Base-by-base conservation (phyloP, 2,797 vertebrate species). In the Manis javanica region DNA sequence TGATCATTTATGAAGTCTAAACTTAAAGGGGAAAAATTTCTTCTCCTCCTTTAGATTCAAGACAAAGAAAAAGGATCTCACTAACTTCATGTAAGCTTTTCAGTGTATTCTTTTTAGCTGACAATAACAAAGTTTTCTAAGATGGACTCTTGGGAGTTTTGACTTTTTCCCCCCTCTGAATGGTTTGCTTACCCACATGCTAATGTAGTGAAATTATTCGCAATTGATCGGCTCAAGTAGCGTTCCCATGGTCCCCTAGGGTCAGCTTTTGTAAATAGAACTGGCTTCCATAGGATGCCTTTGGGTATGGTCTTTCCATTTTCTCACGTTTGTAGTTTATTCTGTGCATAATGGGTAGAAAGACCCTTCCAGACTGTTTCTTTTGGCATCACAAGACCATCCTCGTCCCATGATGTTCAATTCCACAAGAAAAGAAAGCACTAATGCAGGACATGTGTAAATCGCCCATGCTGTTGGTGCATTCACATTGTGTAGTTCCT, bases 71-170 rank as follows among this genome's bases (percentile, higher is more conserved):
- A 87, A 37, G 14, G n/a, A 94, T 31, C 12, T 71, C 42, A 37
- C 7, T 19, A 74, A 53, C 16, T 46, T 93, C n/a, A 53, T 57
- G 26, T 69, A 57, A 88, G 53, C 34, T 61, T 72, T 84, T 88
- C 78, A 66, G 1, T 59, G 34, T 71, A 26, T 77, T 53, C 42
- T 94, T 79, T 71, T 37, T 95, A 69, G 57, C 15, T 55, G 72
- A 94, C 37, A 77, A 46, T 39, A 82, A 92, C 34, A 31, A 82
- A 37, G 31, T 91, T 90, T 93, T n/a, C 2, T 71, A 88, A 91
- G 29, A 69, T 39, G n/a, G 21, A 49, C 55, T 66, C 21, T 79
- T 46, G 29, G 26, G 72, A 83, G n/a, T 92, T 14, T 29, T 10
- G 39, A 10, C 55, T 61, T 84, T 16, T 55, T 94, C 49, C 42